Evolutionary conservation across 2,888 invertebrate genomes (phyloP).

Genomic region (Junonia oenone): DNA sequence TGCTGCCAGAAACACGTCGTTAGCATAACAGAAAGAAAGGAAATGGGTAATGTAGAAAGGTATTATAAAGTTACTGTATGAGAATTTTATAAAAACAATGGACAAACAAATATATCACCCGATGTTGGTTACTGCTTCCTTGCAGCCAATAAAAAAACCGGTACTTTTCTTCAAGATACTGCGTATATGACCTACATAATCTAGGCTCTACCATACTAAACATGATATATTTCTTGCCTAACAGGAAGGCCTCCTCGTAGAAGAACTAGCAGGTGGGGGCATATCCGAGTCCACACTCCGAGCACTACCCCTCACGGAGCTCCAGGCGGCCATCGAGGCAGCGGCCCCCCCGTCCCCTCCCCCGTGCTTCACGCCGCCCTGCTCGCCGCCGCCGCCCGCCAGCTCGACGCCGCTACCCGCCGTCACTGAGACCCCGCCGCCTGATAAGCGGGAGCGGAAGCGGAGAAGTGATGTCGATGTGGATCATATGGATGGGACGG

Average conservation of each 20-base stretch:
- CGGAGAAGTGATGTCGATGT: slow-evolving; percentile 34
- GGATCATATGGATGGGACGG: slow-evolving; percentile 32
- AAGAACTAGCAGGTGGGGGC: slow-evolving; percentile 44
- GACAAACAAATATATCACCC: no score
- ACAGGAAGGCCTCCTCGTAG: slow-evolving; percentile 54
- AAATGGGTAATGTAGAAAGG: no score
- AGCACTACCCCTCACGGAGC: slow-evolving; percentile 50
- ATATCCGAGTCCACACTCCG: slow-evolving; percentile 31
- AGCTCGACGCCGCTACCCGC: slow-evolving; percentile 24
- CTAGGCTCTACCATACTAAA: no score
- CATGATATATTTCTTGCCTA: no score
- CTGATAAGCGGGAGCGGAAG: slow-evolving; percentile 39
- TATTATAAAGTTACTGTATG: no score
- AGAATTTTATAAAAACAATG: no score
- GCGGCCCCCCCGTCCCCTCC: slow-evolving; percentile 39
- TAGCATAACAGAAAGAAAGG: no score
- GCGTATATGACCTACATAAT: no score
- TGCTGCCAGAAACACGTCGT: no score
- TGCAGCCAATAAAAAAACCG: no score
- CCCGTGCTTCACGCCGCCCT: slow-evolving; percentile 16
- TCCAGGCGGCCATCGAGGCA: slow-evolving; percentile 55
- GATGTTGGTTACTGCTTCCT: no score
- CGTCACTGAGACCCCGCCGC: slow-evolving; percentile 19
- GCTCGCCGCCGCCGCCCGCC: slow-evolving; percentile 22
- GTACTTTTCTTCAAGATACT: no score